phyloP scores from a whole-genome alignment of 2,888 invertebrate genomes.

The Bruchidius siliquastri region DNA sequence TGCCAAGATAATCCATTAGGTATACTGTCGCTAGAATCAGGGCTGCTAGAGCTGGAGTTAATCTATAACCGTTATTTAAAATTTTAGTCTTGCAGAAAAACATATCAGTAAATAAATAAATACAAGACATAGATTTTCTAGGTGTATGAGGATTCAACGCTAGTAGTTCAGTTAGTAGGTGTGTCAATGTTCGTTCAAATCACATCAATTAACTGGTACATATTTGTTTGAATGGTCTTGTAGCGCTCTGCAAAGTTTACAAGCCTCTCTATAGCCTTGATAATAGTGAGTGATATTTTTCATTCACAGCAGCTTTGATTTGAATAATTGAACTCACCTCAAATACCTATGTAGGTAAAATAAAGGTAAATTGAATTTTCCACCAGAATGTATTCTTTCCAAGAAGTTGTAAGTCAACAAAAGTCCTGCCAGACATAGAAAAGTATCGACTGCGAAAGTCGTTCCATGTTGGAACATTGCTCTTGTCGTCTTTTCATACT shows the following conservation, averaged over 20 bases:
- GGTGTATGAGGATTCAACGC: no score
- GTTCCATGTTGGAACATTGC: slow-evolving; percentile 20
- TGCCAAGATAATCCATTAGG: slow-evolving; percentile 47
- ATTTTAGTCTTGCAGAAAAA: no score
- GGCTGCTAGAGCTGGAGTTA: slow-evolving; percentile 51
- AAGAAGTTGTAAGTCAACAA: slow-evolving; percentile 21
- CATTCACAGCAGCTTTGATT: no score
- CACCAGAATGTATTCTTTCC: slow-evolving; percentile 13
- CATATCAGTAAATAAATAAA: no score
- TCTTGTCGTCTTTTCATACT: slow-evolving; percentile 5
- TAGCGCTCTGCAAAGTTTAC: no score
- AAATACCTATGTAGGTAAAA: slow-evolving; percentile 12
- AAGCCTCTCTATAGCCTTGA: no score
- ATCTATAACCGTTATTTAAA: slow-evolving; percentile 33
- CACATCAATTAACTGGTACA: no score
- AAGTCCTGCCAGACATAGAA: slow-evolving; percentile 19
- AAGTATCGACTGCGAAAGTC: slow-evolving; percentile 23
- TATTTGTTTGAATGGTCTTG: no score
- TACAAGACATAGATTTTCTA: no score
- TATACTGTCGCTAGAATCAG: slow-evolving; percentile 48
- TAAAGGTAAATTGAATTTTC: slow-evolving; percentile 1
- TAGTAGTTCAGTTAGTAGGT: no score
- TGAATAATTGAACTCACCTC: slow-evolving; percentile 6
- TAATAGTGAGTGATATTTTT: no score
- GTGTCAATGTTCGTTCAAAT: no score